phyloP scores from a whole-genome alignment of 2,797 vertebrate species.

The Peromyscus aztecus region DNA sequence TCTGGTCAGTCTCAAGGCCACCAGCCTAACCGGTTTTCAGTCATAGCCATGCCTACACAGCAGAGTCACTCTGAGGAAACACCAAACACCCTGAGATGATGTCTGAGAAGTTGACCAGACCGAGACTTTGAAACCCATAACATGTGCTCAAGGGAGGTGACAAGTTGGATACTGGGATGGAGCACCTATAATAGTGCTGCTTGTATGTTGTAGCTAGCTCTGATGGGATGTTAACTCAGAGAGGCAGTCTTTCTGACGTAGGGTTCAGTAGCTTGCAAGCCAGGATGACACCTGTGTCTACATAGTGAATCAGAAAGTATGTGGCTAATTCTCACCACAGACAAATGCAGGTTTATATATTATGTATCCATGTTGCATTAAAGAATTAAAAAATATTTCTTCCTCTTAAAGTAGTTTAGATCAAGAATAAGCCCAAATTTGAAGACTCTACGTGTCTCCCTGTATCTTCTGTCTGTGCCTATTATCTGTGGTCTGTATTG shows the following conservation, averaged over 20 bases:
- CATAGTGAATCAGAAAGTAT: slow-evolving; percentile 55
- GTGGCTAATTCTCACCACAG: slow-evolving; percentile 52
- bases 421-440: neutral
- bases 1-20: slow-evolving; percentile 47
- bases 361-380: neutral
- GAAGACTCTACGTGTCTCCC: neutral
- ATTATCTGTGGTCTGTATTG: neutral
- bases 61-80: slow-evolving; percentile 29
- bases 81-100: neutral
- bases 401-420: neutral
- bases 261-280: neutral
- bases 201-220: neutral
- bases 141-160: neutral
- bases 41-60: neutral
- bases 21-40: neutral
- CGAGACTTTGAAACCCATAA: slow-evolving; percentile 5
- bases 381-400: neutral
- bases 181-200: slow-evolving; percentile 23
- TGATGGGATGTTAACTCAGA: neutral
- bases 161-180: slow-evolving; percentile 7
- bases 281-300: slow-evolving; percentile 55
- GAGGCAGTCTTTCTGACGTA: neutral
- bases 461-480: neutral
- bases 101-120: neutral
- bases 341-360: slow-evolving; percentile 40